Evolutionary conservation across 1,140 invertebrate genomes (phyloP).

Genomic region (Eriocheir sinensis): DNA sequence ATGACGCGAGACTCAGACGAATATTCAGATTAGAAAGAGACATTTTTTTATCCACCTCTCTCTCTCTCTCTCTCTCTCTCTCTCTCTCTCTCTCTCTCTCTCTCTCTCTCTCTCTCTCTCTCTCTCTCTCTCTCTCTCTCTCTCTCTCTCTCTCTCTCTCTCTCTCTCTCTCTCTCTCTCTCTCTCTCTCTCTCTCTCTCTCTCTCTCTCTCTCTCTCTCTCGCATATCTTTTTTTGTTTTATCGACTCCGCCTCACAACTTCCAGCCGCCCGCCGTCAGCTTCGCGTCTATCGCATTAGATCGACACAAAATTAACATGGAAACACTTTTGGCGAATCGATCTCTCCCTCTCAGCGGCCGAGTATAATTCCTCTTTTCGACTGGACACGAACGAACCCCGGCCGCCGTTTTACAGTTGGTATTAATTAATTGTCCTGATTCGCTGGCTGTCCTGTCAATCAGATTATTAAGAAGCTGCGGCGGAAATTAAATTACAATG

Average conservation of each 20-base stretch:
- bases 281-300: conserved; percentile 6
- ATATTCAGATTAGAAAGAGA: neutral
- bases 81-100: neutral
- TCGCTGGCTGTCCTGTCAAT: conserved; percentile 47
- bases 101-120: conserved; percentile 22
- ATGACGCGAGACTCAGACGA: neutral
- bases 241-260: too few relatives aligned
- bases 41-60: neutral
- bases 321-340: conserved; percentile 38
- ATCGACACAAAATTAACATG: conserved; percentile 37
- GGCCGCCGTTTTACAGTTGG: neutral
- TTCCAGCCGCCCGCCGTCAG: too few relatives aligned
- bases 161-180: neutral
- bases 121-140: conserved; percentile 10
- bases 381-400: neutral
- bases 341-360: neutral
- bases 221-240: too few relatives aligned
- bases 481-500: conserved; percentile 50
- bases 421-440: conserved; percentile 57
- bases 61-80: conserved; percentile 22
- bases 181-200: conserved; percentile 9
- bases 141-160: neutral
- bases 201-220: neutral
- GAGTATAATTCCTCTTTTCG: neutral
- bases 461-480: conserved; percentile 54